Percentiles rank a stretch among this genome's conserved stretches.
phyloP scores from a whole-genome alignment of 2,888 invertebrate species.

The Agelastica alni region DNA sequence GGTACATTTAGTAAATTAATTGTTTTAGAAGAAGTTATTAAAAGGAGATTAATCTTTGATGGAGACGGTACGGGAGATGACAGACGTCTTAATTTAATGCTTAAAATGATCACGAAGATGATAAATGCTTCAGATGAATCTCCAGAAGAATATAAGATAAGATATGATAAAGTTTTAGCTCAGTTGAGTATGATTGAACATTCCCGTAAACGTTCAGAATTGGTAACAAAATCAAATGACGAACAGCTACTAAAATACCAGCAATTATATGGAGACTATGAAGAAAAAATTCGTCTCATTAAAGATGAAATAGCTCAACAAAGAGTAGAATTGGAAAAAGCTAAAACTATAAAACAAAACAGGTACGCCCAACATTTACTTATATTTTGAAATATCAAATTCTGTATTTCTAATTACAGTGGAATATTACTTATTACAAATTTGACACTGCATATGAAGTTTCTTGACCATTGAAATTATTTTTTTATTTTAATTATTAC shows the following conservation, averaged over 20 bases:
- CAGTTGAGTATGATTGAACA: slow-evolving; percentile 88
- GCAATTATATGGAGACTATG: slow-evolving; percentile 74
- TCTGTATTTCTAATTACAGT: too few species aligned
- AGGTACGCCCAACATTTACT: slow-evolving; percentile 50
- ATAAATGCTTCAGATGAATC: slow-evolving; percentile 69
- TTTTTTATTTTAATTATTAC: too few species aligned
- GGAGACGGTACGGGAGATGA: slow-evolving; percentile 98
- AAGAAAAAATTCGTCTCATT: slow-evolving; percentile 77
- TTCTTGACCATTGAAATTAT: too few species aligned
- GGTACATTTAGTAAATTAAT: neutral
- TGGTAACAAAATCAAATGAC: slow-evolving; percentile 79
- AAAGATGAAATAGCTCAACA: slow-evolving; percentile 80
- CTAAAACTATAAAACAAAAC: slow-evolving; percentile 86
- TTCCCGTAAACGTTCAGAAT: slow-evolving; percentile 80
- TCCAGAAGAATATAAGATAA: slow-evolving; percentile 69
- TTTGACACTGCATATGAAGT: too few species aligned
- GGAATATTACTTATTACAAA: too few species aligned
- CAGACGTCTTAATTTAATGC: slow-evolving; percentile 79
- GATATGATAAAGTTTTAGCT: slow-evolving; percentile 79
- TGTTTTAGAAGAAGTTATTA: slow-evolving; percentile 87
- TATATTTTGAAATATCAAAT: too few species aligned
- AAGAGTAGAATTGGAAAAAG: slow-evolving; percentile 78
- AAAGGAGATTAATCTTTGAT: slow-evolving; percentile 87
- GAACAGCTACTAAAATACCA: slow-evolving; percentile 77
- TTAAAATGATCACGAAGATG: slow-evolving; percentile 85